Percentiles rank a stretch among this genome's conserved stretches.
These are phyloP conservation scores for Cephus nigrinus DNA, from an alignment of 2,888 invertebrate genomes.

Conservation along the genomic window DNA sequence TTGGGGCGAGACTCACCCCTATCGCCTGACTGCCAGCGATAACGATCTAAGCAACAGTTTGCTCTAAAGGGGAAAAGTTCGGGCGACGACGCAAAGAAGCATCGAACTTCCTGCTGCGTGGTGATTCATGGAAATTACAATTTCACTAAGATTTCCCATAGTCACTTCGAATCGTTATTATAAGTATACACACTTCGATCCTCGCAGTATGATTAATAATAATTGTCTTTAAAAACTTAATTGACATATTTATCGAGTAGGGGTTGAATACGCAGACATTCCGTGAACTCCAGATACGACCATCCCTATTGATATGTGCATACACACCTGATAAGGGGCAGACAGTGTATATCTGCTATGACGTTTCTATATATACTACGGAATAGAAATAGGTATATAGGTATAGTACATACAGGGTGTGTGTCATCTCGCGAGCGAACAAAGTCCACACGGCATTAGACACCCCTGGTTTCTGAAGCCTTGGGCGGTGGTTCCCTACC, in stretches of 20 bases:
- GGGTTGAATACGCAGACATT: background rate
- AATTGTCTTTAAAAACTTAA: background rate
- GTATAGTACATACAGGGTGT: slow-evolving; percentile 11
- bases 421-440: slow-evolving; percentile 50
- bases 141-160: background rate
- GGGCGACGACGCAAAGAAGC: slow-evolving; percentile 39
- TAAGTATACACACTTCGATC: background rate
- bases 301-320: background rate
- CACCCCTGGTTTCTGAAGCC: slow-evolving; percentile 57
- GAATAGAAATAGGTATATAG: background rate
- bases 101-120: slow-evolving; percentile 37
- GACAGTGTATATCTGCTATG: background rate
- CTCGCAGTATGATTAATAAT: background rate
- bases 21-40: slow-evolving; percentile 46
- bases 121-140: slow-evolving; percentile 1
- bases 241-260: background rate
- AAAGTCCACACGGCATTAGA: slow-evolving; percentile 58
- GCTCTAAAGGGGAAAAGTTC: slow-evolving; percentile 38
- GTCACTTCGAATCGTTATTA: background rate
- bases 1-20: slow-evolving; percentile 33
- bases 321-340: background rate
- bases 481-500: slow-evolving; percentile 58
- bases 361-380: background rate
- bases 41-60: slow-evolving; percentile 60
- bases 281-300: background rate